Evolutionary conservation across 2,113 vertebrate species (phyloP), one percentile per base, ranked within the genome.

Genomic region (Aptenodytes patagonicus): DNA sequence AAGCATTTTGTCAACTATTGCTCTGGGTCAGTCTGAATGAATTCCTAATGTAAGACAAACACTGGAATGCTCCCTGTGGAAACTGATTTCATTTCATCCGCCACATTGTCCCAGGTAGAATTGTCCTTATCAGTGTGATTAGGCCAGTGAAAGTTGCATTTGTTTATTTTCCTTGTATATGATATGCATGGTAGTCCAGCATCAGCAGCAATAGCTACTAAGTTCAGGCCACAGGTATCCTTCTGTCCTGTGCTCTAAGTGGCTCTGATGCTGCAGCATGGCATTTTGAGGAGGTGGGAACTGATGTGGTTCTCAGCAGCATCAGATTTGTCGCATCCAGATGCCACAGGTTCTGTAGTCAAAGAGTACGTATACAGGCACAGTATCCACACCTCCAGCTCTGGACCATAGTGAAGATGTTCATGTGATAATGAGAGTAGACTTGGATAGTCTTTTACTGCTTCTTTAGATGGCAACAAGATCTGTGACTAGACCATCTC

Each of bases 1-100:
- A 87, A 47, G 17, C 21, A 34, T 87, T 96, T 93, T 90, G 52
- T 93, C 76, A 92, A 18, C 31, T 80, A 40, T 13, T 83, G 29
- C n/a, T 89, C 36, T 64, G 13, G 18, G 42, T 94, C 29, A 46
- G 10, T 81, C 42, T 66, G n/a, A 89, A 71, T 17, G 1, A 82
- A 85, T 65, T 89, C 8, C 12, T 82, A n/a, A 68, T 64, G 5
- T 32, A 83, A 90, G 31, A 80, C 15, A 76, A 87, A 57, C 11
- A 70, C 31, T 71, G 17, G 10, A 73, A 42, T 57, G 22, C 7
- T 79, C 42, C 19, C 17, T 65, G 25, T 22, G 38, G 40, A 95
- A 93, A 88, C 3, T 21, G 21, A 61, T 91, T 89, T 78, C 13
- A 64, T 88, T 82, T 94, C 42, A 76, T 42, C 34, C 40, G 42